Base-by-base conservation (phyloP, 2,888 invertebrate species). In the Macaria notata region DNA sequence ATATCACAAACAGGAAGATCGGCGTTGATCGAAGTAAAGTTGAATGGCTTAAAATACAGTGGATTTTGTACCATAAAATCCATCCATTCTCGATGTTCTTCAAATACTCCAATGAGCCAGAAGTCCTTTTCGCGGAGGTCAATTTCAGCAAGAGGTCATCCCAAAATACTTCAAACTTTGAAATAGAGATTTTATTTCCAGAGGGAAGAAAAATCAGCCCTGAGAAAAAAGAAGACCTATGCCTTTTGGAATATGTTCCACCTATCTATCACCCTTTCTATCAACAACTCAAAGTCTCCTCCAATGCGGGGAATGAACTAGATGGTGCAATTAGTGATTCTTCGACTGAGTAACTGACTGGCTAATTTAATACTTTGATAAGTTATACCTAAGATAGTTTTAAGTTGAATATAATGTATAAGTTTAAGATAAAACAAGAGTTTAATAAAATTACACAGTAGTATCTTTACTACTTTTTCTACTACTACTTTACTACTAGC, bases 41-140 rank as follows among this genome's bases (percentile, higher is more conserved):
- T 42, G 53, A 64, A 44, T 61, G 56, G 56, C 54, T 62, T 38
- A 56, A 55, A 47, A 62, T 62, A 41, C 61, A 61, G 54, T 64
- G 62, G 62, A 50, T 64, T 41, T 30, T 56, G 19, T 64, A 54
- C 44, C 44, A 63, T 51, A 57, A 59, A 60, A 52, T 43, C 38
- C 62, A 64, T 56, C 57, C 58, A 59, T 58, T 61, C 43, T 50
- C 51, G 43, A 58, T 60, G 42, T 62, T 54, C 48, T 63, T 56
- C 19, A 60, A 65, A 61, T 64, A 61, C 54, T 64, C 62, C 48
- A 62, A 62, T 44, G 44, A 63, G 8, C 56, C 48, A 62, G 62
- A 66, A 44, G 55, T 61, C 56, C 54, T 66, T 57, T 64, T 63
- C 31, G 42, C 41, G 41, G 54, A 54, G 31, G 64, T 59, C 30